Percentiles rank a stretch among this genome's conserved stretches.
phyloP scores from a whole-genome alignment of 2,888 invertebrate species.

The Drosophila picticornis region DNA sequence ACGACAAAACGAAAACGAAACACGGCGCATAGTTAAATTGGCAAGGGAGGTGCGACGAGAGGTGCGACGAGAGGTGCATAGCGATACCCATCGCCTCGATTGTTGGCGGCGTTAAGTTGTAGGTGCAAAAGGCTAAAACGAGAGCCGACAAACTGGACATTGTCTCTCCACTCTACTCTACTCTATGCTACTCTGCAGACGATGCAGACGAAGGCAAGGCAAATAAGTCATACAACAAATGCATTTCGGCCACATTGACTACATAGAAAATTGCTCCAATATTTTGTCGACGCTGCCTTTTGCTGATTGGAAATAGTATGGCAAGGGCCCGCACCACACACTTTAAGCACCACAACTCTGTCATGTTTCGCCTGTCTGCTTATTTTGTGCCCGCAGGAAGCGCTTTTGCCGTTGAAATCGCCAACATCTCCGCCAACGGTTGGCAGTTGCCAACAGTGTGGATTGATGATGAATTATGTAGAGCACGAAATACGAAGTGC shows the following conservation, averaged over 20 bases:
- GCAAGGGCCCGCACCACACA: conserved; percentile 24
- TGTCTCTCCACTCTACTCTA: conserved; percentile 30
- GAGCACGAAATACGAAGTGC: conserved; percentile 82
- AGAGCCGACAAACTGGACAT: conserved; percentile 49
- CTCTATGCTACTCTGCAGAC: not conserved
- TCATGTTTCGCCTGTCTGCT: conserved; percentile 20
- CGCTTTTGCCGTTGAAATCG: conserved; percentile 28
- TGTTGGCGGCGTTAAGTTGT: conserved; percentile 77
- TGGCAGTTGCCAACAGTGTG: conserved; percentile 60
- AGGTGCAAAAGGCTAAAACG: conserved; percentile 64
- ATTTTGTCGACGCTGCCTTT: conserved; percentile 61
- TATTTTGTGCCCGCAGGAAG: conserved; percentile 63
- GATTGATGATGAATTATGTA: conserved; percentile 84
- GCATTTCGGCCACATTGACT: conserved; percentile 37
- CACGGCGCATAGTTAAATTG: conserved; percentile 67
- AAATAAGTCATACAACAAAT: conserved; percentile 73
- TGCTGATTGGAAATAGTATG: conserved; percentile 69
- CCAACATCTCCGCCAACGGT: conserved; percentile 52
- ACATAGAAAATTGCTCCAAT: conserved; percentile 77
- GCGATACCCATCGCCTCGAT: conserved; percentile 39
- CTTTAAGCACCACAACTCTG: conserved; percentile 6
- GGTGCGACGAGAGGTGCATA: conserved; percentile 54
- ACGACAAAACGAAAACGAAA: conserved; percentile 66
- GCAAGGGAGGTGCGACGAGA: conserved; percentile 61
- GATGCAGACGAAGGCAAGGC: conserved; percentile 37